Percentiles rank a stretch among this genome's conserved stretches.
phyloP scores from a whole-genome alignment of 2,888 invertebrate species.

The Chironomus tentans region DNA sequence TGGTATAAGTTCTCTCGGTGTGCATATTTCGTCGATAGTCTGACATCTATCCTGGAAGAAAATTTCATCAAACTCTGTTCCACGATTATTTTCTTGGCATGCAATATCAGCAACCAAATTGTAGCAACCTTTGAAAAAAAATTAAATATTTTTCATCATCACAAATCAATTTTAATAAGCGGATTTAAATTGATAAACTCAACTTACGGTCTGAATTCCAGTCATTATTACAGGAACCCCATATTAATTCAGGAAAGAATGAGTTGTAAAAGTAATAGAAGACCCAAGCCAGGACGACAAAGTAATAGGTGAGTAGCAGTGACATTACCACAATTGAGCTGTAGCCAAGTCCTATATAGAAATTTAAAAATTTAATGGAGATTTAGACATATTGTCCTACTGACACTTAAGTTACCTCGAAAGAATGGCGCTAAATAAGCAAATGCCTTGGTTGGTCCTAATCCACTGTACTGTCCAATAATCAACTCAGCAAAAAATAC shows the following conservation, averaged over 20 bases:
- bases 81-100: constrained; percentile 44
- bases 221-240: constrained; percentile 57
- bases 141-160: too few species aligned
- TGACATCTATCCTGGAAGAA: constrained; percentile 41
- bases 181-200: constrained; percentile 31
- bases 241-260: constrained; percentile 52
- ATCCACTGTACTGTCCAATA: constrained; percentile 67
- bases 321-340: constrained; percentile 58
- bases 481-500: constrained; percentile 71
- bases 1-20: constrained; percentile 36
- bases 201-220: constrained; percentile 52
- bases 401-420: background rate
- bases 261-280: constrained; percentile 66
- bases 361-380: too few species aligned
- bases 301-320: too few species aligned
- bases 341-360: constrained; percentile 46
- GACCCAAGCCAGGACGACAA: constrained; percentile 63
- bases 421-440: constrained; percentile 50
- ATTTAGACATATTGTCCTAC: too few species aligned
- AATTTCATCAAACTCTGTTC: constrained; percentile 40
- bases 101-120: constrained; percentile 51
- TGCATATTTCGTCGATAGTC: background rate
- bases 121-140: constrained; percentile 48
- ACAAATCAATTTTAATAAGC: too few species aligned
- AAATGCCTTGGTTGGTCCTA: constrained; percentile 60